Conservation (phyloP, 2,888 invertebrate species). For the Netelia fuscicornis region DNA sequence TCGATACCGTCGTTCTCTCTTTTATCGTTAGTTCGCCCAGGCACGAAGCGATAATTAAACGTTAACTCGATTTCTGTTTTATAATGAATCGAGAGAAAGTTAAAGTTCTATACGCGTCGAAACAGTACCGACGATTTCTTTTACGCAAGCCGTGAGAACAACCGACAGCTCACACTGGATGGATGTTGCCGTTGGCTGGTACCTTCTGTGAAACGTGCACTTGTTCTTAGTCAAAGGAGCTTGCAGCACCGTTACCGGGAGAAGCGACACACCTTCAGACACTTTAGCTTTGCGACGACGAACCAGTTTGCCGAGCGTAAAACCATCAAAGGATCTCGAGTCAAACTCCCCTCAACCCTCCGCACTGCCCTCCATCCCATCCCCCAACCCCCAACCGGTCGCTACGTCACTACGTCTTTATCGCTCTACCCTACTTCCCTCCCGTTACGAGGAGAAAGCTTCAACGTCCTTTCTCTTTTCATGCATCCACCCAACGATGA, state of each 20-base stretch:
- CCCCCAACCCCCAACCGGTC: not conserved
- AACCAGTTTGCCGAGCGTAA: constrained; percentile 45
- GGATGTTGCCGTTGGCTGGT: constrained; percentile 16
- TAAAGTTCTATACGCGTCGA: not conserved
- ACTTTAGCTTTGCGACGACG: constrained; percentile 56
- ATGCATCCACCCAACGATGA: not conserved
- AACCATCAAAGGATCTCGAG: constrained; percentile 61
- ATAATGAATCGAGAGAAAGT: not conserved
- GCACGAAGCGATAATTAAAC: constrained; percentile 22
- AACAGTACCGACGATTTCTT: constrained; percentile 8
- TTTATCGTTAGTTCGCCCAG: not conserved
- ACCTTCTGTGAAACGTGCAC: constrained; percentile 26
- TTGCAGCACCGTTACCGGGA: not conserved
- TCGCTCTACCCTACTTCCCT: constrained; percentile 14
- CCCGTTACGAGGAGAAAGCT: constrained; percentile 18
- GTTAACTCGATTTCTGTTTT: constrained; percentile 34
- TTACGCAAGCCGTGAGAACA: constrained; percentile 10
- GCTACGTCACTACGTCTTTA: not conserved
- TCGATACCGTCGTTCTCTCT: not conserved
- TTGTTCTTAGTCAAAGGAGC: constrained; percentile 61
- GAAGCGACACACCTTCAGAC: constrained; percentile 51
- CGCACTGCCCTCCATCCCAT: not conserved
- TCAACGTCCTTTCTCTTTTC: constrained; percentile 22
- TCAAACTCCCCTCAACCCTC: not conserved
- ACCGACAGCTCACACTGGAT: constrained; percentile 1